Conservation (phyloP, 1,140 invertebrate species). For the Rhizoglyphus robini region DNA sequence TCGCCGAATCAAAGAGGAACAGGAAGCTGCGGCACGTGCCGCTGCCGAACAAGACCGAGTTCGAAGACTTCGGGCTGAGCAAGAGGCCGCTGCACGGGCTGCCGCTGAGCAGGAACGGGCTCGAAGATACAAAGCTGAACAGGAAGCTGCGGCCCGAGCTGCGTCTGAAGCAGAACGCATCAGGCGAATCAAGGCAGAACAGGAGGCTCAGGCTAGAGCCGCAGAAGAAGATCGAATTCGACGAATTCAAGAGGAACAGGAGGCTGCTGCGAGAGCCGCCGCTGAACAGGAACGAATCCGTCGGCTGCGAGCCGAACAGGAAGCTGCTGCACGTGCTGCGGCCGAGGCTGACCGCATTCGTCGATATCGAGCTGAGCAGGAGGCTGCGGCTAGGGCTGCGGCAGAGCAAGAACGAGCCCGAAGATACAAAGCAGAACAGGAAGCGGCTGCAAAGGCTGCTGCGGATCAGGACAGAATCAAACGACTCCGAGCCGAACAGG, state of each 20-base stretch:
- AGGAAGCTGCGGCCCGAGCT: constrained; percentile 7
- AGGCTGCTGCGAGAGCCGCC: neutral
- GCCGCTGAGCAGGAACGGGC: constrained; percentile 9
- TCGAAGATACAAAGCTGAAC: constrained; percentile 15
- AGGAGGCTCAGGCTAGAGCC: neutral
- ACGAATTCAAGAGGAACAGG: neutral
- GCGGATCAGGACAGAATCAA: constrained; percentile 5
- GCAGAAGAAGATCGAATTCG: constrained; percentile 1
- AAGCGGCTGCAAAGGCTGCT: constrained; percentile 6
- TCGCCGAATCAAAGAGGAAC: constrained; percentile 15
- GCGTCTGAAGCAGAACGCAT: neutral
- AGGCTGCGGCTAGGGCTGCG: constrained; percentile 11
- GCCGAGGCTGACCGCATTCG: constrained; percentile 1
- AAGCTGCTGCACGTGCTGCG: constrained; percentile 8
- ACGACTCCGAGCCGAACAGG: constrained; percentile 12
- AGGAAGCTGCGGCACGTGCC: neutral
- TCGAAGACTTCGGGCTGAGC: neutral
- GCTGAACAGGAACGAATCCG: constrained; percentile 12
- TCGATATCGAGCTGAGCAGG: constrained; percentile 12
- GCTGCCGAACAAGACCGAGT: neutral
- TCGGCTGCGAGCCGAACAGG: constrained; percentile 1
- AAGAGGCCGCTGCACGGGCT: constrained; percentile 6
- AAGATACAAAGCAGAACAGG: constrained; percentile 15
- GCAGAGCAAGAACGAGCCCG: constrained; percentile 4
- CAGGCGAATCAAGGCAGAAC: constrained; percentile 10